Evolutionary conservation across 1,140 invertebrate genomes (phyloP), one percentile per base, ranked within the genome.

Genomic region (Atta cephalotes): DNA sequence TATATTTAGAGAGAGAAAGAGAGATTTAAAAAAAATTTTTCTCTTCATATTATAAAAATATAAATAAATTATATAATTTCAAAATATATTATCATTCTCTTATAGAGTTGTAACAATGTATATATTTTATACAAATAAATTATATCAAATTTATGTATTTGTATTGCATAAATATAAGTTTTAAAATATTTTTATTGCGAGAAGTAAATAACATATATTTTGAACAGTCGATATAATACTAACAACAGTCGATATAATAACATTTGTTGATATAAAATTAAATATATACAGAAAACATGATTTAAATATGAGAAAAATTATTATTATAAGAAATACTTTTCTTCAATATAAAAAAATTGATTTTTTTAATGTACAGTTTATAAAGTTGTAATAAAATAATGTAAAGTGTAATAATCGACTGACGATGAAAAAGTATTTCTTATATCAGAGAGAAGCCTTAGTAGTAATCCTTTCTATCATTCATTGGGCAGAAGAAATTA

Each of bases 231-330:
- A n/a, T n/a, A n/a, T 0, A 21, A 45, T 49, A 35, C 1, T 49
- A 65, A 51, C 39, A 56, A 68, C 49, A 18, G 49, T 81, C 65
- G 31, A 56, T 80, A 12, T 25, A 56, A 25, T 71, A 39, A 70
- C 78, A 25, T 39, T 58, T 25, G 65, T 39, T 25, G 31, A 2
- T 81, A 39, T 56, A 14, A 35, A 56, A 5, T 4, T 7, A 7
- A 79, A 39, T 1, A 35, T 53, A 35, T 56, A 28, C 18, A 35
- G 2, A 1, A 53, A 25, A 35, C 3, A 6, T 25, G 12, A 78
- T 1, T 45, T 0, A 28, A n/a, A 78, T 31, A 65, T 0, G 0
- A 28, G 16, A 63, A 3, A 62, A 77, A 5, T 60, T 39, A 45
- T 78, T 39, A 39, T 78, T 45, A 28, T n/a, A 28, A 49, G 35